phyloP scores from a whole-genome alignment of 2,113 vertebrate genomes.

The Rhipidura dahli region DNA sequence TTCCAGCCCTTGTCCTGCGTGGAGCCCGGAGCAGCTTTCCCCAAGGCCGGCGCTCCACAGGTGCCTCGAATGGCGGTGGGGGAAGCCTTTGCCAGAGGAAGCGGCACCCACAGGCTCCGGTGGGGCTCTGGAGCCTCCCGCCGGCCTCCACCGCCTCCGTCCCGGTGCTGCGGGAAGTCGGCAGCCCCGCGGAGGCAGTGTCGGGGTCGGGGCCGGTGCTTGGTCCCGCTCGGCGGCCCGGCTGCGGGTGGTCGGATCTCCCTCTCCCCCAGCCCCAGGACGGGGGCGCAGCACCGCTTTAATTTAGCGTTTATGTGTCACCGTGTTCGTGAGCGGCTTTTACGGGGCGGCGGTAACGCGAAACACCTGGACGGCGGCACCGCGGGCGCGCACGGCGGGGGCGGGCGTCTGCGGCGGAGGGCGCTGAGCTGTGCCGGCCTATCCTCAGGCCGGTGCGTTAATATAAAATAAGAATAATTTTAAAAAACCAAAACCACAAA shows the following conservation, averaged over 20 bases:
- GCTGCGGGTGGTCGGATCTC: not conserved
- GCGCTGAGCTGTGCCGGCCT: not conserved
- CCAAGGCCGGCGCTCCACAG: not conserved
- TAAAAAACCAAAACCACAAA: not conserved
- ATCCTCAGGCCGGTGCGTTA: not conserved
- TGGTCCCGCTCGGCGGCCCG: not conserved
- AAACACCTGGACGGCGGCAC: not conserved
- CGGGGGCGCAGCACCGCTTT: not conserved
- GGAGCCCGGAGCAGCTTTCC: not conserved
- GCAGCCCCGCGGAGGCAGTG: too few relatives aligned
- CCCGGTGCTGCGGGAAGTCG: not conserved
- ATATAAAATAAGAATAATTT: not conserved
- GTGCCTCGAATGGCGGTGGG: not conserved
- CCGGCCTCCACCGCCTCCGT: not conserved
- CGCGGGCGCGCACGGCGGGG: not conserved
- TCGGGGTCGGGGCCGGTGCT: too few relatives aligned
- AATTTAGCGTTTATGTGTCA: slow-evolving; percentile 23
- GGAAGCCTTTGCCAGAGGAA: not conserved
- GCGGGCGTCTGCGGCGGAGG: not conserved
- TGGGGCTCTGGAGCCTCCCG: not conserved
- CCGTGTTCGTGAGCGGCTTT: not conserved
- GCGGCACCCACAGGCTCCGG: not conserved
- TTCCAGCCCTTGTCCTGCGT: not conserved
- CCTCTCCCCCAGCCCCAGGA: not conserved
- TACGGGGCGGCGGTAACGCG: not conserved